Percentiles rank a stretch among this genome's conserved stretches.
Evolutionary conservation across 2,888 invertebrate genomes (phyloP).

Genomic region (Cancer borealis): DNA sequence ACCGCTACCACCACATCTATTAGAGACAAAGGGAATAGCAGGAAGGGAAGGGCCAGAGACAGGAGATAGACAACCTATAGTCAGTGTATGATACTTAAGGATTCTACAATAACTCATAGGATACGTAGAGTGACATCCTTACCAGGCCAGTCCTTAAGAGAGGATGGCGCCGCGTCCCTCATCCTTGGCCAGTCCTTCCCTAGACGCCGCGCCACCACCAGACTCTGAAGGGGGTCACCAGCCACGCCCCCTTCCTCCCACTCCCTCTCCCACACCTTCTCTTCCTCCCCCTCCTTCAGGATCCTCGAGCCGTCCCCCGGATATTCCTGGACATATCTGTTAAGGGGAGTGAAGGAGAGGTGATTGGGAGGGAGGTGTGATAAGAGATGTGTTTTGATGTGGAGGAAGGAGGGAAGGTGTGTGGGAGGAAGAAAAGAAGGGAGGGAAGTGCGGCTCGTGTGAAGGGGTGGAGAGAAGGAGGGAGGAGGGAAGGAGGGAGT

Average conservation of each 20-base stretch:
- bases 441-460: background rate
- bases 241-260: slow-evolving; percentile 7
- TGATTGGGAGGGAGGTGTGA: background rate
- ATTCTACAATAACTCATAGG: background rate
- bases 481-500: slow-evolving; percentile 45
- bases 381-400: background rate
- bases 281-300: background rate
- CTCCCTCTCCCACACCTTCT: background rate
- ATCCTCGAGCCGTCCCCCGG: background rate
- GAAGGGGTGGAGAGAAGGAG: slow-evolving; percentile 46
- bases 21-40: background rate
- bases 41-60: background rate
- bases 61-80: background rate
- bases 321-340: background rate
- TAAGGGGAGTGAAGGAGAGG: background rate
- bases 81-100: background rate
- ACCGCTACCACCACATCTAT: slow-evolving; percentile 43
- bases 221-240: slow-evolving; percentile 16
- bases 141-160: background rate
- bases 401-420: slow-evolving; percentile 17
- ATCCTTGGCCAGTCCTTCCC: slow-evolving; percentile 50
- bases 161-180: slow-evolving; percentile 29
- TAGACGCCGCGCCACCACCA: slow-evolving; percentile 44
- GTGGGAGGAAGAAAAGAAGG: background rate
- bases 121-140: background rate